These are phyloP conservation scores for Ips nitidus DNA, from an alignment of 1,140 invertebrate species.

Conservation along the genomic window DNA sequence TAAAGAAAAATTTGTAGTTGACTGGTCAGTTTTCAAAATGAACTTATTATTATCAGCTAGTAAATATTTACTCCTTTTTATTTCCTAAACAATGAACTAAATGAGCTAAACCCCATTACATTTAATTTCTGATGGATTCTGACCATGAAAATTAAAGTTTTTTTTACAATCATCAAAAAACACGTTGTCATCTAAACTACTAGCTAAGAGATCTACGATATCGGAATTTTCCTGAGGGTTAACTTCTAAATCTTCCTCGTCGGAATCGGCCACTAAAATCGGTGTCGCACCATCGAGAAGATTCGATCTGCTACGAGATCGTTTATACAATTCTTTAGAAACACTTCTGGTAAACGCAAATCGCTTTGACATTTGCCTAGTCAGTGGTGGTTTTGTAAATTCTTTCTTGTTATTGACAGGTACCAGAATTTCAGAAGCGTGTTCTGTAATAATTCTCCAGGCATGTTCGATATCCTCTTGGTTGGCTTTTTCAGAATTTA, in stretches of 20 bases:
- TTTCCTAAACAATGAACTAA: not conserved
- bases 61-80: not conserved
- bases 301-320: constrained; percentile 61
- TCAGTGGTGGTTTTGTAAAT: constrained; percentile 56
- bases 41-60: not conserved
- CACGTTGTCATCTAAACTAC: constrained; percentile 38
- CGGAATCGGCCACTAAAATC: constrained; percentile 61
- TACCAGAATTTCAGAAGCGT: constrained; percentile 66
- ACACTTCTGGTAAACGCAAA: constrained; percentile 70
- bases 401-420: constrained; percentile 46
- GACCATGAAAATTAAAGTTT: constrained; percentile 32
- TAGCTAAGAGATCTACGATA: constrained; percentile 38
- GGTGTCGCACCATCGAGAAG: constrained; percentile 68
- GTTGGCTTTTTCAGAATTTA: constrained; percentile 76
- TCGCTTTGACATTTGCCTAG: constrained; percentile 60
- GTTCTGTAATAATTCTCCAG: constrained; percentile 69
- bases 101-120: constrained; percentile 36
- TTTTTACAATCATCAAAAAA: constrained; percentile 39
- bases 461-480: constrained; percentile 79
- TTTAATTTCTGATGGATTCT: constrained; percentile 34
- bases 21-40: too few species aligned
- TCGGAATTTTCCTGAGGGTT: constrained; percentile 29
- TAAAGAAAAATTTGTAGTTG: not conserved
- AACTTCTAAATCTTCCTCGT: constrained; percentile 47
- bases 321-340: constrained; percentile 63